Evolutionary conservation across 2,797 vertebrate genomes (phyloP).

Genomic region (Telmatherina bonti): DNA sequence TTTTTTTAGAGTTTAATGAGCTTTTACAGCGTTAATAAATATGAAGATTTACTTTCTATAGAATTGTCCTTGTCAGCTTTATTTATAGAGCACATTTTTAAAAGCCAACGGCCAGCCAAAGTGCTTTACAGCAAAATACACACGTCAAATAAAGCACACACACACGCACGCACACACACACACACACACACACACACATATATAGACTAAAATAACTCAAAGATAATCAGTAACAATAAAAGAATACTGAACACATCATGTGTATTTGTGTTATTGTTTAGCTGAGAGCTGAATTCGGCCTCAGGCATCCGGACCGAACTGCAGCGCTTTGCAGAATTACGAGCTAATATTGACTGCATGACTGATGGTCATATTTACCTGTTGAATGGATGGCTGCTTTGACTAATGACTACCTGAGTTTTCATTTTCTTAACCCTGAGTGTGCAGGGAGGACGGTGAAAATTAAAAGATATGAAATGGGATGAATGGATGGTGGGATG

Average conservation of each 20-base stretch:
- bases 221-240: too few relatives aligned
- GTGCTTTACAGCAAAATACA: too few relatives aligned
- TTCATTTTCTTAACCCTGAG: constrained; percentile 69
- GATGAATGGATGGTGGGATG: not conserved
- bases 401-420: constrained; percentile 73
- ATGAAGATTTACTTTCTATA: not conserved
- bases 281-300: constrained; percentile 21
- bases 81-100: too few relatives aligned
- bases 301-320: not conserved
- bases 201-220: too few relatives aligned
- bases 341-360: constrained; percentile 70
- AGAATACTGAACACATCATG: not conserved
- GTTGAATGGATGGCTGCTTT: constrained; percentile 75
- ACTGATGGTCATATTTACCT: constrained; percentile 79
- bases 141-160: too few relatives aligned
- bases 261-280: constrained; percentile 24
- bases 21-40: not conserved
- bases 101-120: too few relatives aligned
- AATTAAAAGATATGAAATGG: constrained; percentile 53
- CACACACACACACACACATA: too few relatives aligned
- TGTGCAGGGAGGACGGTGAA: constrained; percentile 43
- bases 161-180: too few relatives aligned
- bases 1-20: not conserved
- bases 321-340: constrained; percentile 35
- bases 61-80: too few relatives aligned